Conservation (phyloP, 2,113 vertebrate species). For the Myiagra hebetior region DNA sequence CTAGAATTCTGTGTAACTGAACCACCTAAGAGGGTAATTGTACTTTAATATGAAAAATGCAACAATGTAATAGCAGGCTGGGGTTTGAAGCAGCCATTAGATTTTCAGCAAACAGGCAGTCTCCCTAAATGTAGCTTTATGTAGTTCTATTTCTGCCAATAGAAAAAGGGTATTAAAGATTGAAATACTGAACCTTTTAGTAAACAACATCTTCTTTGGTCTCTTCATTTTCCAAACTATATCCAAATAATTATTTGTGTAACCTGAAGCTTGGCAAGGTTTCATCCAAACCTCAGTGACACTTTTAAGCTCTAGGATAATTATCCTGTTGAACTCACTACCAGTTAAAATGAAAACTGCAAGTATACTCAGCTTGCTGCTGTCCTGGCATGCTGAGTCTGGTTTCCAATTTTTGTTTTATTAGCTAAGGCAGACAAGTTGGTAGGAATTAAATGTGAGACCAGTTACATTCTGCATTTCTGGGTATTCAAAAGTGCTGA, state of each 20-base stretch:
- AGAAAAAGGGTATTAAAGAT: not conserved
- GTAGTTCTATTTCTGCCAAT: not conserved
- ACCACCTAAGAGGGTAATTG: constrained; percentile 5
- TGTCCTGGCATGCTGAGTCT: not conserved
- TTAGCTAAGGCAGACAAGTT: not conserved
- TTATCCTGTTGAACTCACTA: not conserved
- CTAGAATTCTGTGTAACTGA: constrained; percentile 43
- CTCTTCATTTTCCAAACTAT: not conserved
- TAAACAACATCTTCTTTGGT: not conserved
- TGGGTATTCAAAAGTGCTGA: not conserved
- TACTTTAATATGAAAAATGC: constrained; percentile 47
- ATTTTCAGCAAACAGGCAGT: not conserved
- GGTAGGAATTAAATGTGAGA: not conserved
- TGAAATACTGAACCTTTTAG: not conserved
- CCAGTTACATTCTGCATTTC: not conserved
- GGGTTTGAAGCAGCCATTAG: constrained; percentile 28
- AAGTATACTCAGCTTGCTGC: not conserved
- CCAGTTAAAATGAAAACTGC: not conserved
- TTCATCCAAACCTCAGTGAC: not conserved
- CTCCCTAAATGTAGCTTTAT: not conserved
- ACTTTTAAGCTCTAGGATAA: not conserved
- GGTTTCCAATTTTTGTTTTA: not conserved
- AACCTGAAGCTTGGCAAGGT: not conserved
- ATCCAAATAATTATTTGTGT: not conserved
- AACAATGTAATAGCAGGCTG: constrained; percentile 37